Evolutionary conservation across 2,113 vertebrate genomes (phyloP), one percentile per base, ranked within the genome.

Genomic region (Ptilorrhoa leucosticta): DNA sequence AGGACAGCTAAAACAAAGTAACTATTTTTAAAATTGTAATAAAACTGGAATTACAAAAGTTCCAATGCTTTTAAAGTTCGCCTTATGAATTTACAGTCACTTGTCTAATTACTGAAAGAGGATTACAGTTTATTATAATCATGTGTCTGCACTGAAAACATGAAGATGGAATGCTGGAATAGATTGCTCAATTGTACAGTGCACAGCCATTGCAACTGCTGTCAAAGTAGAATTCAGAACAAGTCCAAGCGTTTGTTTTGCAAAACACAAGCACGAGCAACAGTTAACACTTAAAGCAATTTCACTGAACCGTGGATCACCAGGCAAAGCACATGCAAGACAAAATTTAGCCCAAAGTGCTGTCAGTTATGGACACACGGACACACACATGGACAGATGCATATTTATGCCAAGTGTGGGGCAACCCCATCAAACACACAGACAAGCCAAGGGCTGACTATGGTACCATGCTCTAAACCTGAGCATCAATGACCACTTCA

Each of bases 181-280:
- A 88, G 83, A 94, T 75, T 93, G 94, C 90, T 90, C 85, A 81
- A 86, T 95, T 90, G 93, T 47, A 73, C 65, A 89, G 66, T 45
- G 79, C 75, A 90, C 31, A 88, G 66, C 78, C 80, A 66, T 85
- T 83, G 76, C 83, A 78, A 86, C 31, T 81, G 40, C 64, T 66
- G 80, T 90, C 90, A 71, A 71, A 96, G 79, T 22, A 94, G 26
- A 53, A 93, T 81, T 93, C 92, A 8, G 48, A 92, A 54, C 66
- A 53, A 85, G 68, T 71, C 79, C 44, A 66, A 83, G 66, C 20
- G 4, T 51, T 90, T 75, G 71, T 60, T 84, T 95, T 89, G 79
- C 76, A 81, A 73, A 93, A 94, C 79, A 77, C 1, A 2, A 86
- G 50, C 13, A 15, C 39, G 9, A 87, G 31, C 30, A 72, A 58